Percentiles rank a stretch among this genome's conserved stretches.
Evolutionary conservation across 1,140 invertebrate genomes (phyloP).

Genomic region (Dysdera silvatica): DNA sequence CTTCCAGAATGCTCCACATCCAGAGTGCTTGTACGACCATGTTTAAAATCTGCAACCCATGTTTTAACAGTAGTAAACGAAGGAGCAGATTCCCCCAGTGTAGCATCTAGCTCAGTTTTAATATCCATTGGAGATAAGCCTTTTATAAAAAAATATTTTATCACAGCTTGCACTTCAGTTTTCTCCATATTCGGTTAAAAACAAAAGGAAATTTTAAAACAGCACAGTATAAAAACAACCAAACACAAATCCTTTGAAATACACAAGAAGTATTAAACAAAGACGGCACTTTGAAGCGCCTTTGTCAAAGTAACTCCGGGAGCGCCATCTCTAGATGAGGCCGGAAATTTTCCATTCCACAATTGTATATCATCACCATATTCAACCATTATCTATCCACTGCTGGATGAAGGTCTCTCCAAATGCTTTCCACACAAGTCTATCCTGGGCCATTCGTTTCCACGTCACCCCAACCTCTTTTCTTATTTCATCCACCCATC

Average conservation of each 20-base stretch:
- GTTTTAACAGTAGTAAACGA: not conserved
- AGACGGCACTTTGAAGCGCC: not conserved
- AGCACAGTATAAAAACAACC: not conserved
- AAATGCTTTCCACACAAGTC: too few species aligned
- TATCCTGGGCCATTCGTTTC: too few species aligned
- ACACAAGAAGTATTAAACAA: not conserved
- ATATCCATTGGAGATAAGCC: not conserved
- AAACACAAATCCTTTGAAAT: not conserved
- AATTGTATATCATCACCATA: not conserved
- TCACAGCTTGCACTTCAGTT: slow-evolving; percentile 1
- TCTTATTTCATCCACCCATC: too few species aligned
- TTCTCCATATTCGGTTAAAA: not conserved
- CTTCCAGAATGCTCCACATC: not conserved
- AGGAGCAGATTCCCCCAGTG: slow-evolving; percentile 1
- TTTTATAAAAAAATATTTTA: slow-evolving; percentile 2
- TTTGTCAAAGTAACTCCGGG: too few species aligned
- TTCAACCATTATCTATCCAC: too few species aligned
- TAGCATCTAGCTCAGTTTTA: not conserved
- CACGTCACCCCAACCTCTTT: too few species aligned
- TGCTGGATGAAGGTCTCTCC: too few species aligned
- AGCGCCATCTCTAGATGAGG: not conserved
- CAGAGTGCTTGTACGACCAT: not conserved
- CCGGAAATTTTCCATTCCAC: not conserved
- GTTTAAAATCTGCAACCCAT: not conserved
- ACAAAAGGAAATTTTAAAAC: slow-evolving; percentile 1